Conservation (phyloP, 1,140 invertebrate species). For the Drosophila sucinea region DNA sequence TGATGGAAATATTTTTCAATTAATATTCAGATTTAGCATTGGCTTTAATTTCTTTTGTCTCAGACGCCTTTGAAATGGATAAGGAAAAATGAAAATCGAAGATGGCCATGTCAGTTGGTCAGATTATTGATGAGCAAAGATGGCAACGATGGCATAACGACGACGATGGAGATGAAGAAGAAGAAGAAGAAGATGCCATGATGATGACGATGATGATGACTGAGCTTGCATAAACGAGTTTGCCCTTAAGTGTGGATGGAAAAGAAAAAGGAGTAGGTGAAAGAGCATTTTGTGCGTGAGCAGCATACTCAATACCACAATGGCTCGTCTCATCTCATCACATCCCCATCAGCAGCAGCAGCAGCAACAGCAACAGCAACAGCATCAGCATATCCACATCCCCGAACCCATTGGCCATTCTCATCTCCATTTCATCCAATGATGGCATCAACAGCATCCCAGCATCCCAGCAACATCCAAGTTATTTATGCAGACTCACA, state of each 20-base stretch:
- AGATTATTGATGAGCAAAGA: conserved; percentile 35
- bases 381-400: background rate
- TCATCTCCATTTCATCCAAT: background rate
- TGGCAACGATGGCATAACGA: conserved; percentile 7
- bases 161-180: conserved; percentile 30
- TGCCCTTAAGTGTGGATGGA: conserved; percentile 60
- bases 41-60: background rate
- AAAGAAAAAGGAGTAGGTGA: conserved; percentile 11
- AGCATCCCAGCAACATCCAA: conserved; percentile 33
- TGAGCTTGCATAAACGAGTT: conserved; percentile 77
- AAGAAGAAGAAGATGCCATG: conserved; percentile 17
- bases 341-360: background rate
- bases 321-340: conserved; percentile 21
- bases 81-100: conserved; percentile 2
- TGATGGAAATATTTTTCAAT: background rate
- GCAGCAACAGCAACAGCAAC: background rate
- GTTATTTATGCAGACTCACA: conserved; percentile 79
- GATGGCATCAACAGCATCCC: conserved; percentile 18
- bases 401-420: background rate
- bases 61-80: background rate
- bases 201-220: conserved; percentile 58
- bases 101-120: conserved; percentile 28
- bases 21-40: background rate
- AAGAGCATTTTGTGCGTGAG: conserved; percentile 63
- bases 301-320: conserved; percentile 65